A percentile compares a stretch with the other conserved stretches of the same genome.
These are phyloP conservation scores for Syrphus vitripennis DNA, from an alignment of 2,888 invertebrate species.

Conservation along the genomic window DNA sequence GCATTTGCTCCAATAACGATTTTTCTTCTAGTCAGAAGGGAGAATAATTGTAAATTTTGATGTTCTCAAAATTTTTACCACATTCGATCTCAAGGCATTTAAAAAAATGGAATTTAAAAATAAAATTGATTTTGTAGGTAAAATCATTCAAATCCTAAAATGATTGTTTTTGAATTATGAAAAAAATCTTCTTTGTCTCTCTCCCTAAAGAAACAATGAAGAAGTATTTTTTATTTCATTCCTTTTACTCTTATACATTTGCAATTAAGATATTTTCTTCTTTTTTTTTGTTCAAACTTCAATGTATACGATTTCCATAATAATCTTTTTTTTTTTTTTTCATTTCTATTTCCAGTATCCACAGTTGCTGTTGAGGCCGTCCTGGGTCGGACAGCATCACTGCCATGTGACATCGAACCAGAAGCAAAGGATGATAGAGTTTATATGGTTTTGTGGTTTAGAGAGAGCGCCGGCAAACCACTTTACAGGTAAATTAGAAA, in stretches of 20 bases:
- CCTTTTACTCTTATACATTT: not conserved
- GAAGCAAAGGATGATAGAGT: constrained; percentile 91
- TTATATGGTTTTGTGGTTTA: constrained; percentile 96
- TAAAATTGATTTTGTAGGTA: too few species aligned
- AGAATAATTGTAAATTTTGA: too few species aligned
- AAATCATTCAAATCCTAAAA: too few species aligned
- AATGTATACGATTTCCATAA: constrained; percentile 53
- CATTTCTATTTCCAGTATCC: constrained; percentile 82
- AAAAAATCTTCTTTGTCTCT: too few species aligned
- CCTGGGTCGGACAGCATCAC: constrained; percentile 90
- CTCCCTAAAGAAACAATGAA: too few species aligned
- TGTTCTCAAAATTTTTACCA: too few species aligned
- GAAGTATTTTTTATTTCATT: too few species aligned
- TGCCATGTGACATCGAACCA: constrained; percentile 95
- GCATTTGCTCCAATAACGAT: too few species aligned
- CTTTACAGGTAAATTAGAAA: constrained; percentile 89
- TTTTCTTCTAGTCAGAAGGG: too few species aligned
- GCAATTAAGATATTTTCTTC: not conserved
- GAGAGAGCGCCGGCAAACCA: constrained; percentile 92
- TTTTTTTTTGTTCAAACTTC: not conserved
- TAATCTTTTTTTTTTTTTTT: constrained; percentile 10
- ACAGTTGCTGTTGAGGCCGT: constrained; percentile 91
- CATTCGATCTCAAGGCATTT: too few species aligned
- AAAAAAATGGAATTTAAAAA: too few species aligned
- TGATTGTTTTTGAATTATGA: too few species aligned